phyloP scores from a whole-genome alignment of 23 tunicate species.

The Ascidia mentula region DNA sequence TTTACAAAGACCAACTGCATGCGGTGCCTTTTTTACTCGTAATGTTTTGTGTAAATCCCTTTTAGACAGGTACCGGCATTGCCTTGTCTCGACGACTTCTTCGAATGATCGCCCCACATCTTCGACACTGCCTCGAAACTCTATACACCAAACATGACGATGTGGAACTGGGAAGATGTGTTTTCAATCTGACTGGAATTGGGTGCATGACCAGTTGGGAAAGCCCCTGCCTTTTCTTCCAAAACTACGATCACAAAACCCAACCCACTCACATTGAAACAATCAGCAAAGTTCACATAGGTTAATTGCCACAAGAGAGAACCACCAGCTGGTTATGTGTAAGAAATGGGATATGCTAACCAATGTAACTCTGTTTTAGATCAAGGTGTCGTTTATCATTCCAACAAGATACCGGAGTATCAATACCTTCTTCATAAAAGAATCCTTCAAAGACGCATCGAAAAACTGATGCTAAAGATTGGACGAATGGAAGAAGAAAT shows the following conservation, averaged over 20 bases:
- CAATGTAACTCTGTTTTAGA: neutral
- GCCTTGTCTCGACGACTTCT: neutral
- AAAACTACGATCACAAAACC: neutral
- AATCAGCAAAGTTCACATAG: neutral
- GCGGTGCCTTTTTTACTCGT: no score
- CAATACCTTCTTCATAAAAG: neutral
- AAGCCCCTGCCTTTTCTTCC: neutral
- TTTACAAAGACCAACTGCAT: no score
- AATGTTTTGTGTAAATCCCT: no score
- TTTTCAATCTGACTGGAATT: neutral
- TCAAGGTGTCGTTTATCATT: neutral
- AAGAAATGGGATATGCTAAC: no score
- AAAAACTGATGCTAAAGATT: neutral
- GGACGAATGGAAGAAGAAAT: neutral
- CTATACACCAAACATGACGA: conserved; percentile 12
- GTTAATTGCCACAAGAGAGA: no score
- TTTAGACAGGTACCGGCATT: neutral
- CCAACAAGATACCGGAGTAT: neutral
- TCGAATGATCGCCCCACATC: neutral
- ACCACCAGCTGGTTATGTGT: no score
- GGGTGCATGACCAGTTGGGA: neutral
- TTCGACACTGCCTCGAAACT: neutral
- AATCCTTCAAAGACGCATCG: neutral
- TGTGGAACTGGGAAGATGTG: conserved; percentile 4
- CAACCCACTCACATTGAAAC: neutral